phyloP scores from a whole-genome alignment of 1,140 invertebrate species.

The Magallana gigas region DNA sequence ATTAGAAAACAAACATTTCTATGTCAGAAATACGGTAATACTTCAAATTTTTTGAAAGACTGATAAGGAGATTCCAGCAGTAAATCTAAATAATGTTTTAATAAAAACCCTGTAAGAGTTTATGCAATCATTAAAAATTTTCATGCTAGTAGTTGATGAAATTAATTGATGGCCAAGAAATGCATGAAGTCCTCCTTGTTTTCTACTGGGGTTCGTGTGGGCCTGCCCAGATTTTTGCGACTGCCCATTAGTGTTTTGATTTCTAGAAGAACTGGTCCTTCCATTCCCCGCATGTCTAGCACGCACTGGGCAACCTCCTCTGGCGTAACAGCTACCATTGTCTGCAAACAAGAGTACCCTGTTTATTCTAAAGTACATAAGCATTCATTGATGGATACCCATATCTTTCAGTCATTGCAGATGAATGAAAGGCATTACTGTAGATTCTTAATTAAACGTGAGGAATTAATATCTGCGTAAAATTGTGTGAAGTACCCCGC shows the following conservation, averaged over 20 bases:
- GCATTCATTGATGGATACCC: no score
- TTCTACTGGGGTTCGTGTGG: slow-evolving; percentile 78
- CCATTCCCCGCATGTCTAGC: slow-evolving; percentile 61
- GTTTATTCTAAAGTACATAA: no score
- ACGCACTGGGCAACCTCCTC: slow-evolving; percentile 75
- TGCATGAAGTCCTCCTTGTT: slow-evolving; percentile 81
- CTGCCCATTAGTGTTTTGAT: slow-evolving; percentile 77
- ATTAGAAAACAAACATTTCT: no score
- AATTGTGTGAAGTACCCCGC: no score
- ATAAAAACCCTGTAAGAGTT: no score
- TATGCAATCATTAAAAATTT: no score
- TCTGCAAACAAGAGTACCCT: slow-evolving; percentile 56
- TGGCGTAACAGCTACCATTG: slow-evolving; percentile 72
- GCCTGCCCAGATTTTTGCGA: slow-evolving; percentile 78
- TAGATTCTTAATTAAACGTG: no score
- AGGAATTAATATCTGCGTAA: no score
- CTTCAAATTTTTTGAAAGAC: slow-evolving; percentile 24
- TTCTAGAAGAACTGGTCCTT: slow-evolving; percentile 79
- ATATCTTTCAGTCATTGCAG: no score
- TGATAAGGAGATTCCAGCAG: background rate
- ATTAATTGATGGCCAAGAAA: slow-evolving; percentile 73
- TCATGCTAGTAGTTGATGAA: no score
- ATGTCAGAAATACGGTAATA: no score
- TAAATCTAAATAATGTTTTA: background rate
- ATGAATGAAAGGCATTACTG: no score